Evolutionary conservation across 2,113 vertebrate genomes (phyloP).

Genomic region (Thomomys bottae): DNA sequence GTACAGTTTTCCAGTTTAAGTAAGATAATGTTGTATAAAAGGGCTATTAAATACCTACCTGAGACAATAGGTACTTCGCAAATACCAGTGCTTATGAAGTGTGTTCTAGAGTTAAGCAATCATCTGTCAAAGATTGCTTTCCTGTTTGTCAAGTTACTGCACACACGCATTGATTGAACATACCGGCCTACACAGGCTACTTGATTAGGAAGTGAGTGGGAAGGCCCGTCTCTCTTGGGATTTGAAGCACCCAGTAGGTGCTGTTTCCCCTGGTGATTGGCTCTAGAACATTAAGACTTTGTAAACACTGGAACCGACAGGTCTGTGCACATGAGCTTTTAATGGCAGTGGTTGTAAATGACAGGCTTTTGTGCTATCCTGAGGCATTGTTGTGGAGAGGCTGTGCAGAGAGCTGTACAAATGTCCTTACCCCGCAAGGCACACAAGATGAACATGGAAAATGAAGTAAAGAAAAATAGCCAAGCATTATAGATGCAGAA

Average conservation of each 20-base stretch:
- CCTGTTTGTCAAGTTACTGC: background rate
- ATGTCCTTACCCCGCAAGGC: slow-evolving; percentile 52
- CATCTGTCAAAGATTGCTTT: background rate
- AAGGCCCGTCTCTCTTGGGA: background rate
- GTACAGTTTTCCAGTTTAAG: background rate
- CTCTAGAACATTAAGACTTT: slow-evolving; percentile 37
- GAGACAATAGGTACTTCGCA: background rate
- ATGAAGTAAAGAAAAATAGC: slow-evolving; percentile 49
- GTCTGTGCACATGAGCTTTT: background rate
- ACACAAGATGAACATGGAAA: slow-evolving; percentile 68
- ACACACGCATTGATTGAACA: background rate
- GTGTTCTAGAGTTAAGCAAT: background rate
- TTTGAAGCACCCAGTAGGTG: background rate
- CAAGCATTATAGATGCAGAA: slow-evolving; percentile 64
- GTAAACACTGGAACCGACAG: slow-evolving; percentile 52
- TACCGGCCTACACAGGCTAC: background rate
- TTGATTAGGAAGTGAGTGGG: background rate
- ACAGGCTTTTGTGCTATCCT: slow-evolving; percentile 30
- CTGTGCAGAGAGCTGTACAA: background rate
- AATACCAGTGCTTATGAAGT: background rate
- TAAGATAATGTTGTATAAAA: background rate
- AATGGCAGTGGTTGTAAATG: slow-evolving; percentile 26
- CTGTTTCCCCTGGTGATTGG: slow-evolving; percentile 14
- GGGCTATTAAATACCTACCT: background rate
- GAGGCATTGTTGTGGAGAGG: slow-evolving; percentile 14